These are phyloP conservation scores for Oenanthe oenanthe DNA, from an alignment of 2,113 vertebrate genomes.

Conservation along the genomic window DNA sequence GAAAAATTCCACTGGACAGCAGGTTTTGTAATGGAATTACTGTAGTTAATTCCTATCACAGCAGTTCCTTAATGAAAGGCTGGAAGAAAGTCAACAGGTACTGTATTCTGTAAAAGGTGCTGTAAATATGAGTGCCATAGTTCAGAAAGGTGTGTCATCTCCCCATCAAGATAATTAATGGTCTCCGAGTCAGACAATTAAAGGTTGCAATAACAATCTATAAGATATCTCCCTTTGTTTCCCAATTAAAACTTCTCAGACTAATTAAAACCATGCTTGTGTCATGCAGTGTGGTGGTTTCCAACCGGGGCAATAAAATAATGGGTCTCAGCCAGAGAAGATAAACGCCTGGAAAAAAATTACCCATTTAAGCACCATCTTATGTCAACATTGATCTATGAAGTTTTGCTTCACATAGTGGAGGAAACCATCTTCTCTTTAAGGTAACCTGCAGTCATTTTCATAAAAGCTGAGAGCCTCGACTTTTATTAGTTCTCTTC, in stretches of 20 bases:
- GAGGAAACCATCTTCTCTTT: conserved; percentile 3
- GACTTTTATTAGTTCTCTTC: neutral
- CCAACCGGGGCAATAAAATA: neutral
- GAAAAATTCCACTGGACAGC: conserved; percentile 70
- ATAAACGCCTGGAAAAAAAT: conserved; percentile 42
- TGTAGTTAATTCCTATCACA: conserved; percentile 71
- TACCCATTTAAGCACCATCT: conserved; percentile 25
- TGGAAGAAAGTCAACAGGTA: conserved; percentile 71
- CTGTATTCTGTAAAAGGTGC: conserved; percentile 35
- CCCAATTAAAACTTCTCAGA: conserved; percentile 64
- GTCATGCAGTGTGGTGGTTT: conserved; percentile 52
- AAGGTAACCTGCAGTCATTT: conserved; percentile 9
- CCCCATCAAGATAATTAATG: conserved; percentile 63
- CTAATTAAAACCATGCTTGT: conserved; percentile 64
- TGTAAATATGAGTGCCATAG: conserved; percentile 37
- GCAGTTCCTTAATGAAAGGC: conserved; percentile 77
- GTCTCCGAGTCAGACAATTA: conserved; percentile 59
- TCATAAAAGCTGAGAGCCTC: neutral
- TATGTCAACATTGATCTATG: neutral
- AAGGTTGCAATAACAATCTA: conserved; percentile 62
- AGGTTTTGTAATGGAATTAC: conserved; percentile 71
- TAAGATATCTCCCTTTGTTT: conserved; percentile 60
- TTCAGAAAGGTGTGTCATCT: conserved; percentile 62
- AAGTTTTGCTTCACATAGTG: neutral
- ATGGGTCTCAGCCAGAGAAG: conserved; percentile 46